These are phyloP conservation scores for Gastrophysa polygoni DNA, from an alignment of 2,888 invertebrate species.

Conservation along the genomic window DNA sequence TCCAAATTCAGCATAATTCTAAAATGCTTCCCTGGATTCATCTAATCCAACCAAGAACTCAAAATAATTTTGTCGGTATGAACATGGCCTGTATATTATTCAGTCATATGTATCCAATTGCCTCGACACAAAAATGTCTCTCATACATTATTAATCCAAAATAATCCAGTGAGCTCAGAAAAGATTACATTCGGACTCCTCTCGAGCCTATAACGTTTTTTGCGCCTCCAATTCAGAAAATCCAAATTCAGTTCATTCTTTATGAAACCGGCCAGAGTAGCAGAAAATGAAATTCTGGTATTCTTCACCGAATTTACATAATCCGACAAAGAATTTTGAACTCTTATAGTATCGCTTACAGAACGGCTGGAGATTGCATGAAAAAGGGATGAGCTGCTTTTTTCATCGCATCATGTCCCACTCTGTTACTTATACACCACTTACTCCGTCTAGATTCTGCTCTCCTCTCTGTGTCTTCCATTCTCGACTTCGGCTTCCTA, in stretches of 20 bases:
- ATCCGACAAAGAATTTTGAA: not conserved
- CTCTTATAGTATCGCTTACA: conserved; percentile 1
- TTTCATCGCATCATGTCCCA: not conserved
- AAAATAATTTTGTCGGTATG: too few species aligned
- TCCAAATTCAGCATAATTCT: too few species aligned
- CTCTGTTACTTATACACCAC: not conserved
- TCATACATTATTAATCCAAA: too few species aligned
- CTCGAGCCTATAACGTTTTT: too few species aligned
- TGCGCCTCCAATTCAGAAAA: not conserved
- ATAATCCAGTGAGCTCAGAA: too few species aligned
- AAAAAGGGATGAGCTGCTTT: not conserved
- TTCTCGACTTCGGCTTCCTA: conserved; percentile 23
- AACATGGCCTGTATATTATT: too few species aligned
- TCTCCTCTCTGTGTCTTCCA: not conserved
- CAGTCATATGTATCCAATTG: too few species aligned
- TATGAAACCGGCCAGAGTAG: not conserved
- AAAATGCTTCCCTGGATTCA: too few species aligned
- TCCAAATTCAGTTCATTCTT: too few species aligned
- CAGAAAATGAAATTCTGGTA: not conserved
- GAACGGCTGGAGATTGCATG: not conserved
- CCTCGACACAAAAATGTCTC: too few species aligned
- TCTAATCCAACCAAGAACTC: too few species aligned
- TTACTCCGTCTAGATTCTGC: not conserved
- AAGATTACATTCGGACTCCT: too few species aligned
- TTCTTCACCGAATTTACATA: not conserved